Base-by-base conservation (phyloP, 2,113 vertebrate genomes). In the Monarcha castaneiventris region DNA sequence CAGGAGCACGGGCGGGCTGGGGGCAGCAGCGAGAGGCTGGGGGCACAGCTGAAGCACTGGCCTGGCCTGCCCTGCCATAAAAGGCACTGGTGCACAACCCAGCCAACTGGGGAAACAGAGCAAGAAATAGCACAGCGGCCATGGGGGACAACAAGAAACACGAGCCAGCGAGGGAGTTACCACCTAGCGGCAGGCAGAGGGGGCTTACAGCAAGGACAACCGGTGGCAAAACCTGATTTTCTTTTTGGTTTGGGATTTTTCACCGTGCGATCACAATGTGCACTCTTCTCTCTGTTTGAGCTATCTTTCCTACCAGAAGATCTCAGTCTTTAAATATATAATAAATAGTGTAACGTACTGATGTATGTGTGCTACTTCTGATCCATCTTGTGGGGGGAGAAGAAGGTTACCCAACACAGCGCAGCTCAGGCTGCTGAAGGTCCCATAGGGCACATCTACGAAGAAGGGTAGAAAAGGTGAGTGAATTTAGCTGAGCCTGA, bases 231-330 rank as follows among this genome's bases (percentile, higher is more conserved):
- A n/a, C 30, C n/a, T 10, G 33, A 12, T 21, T 48, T 55, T 44
- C 33, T 23, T 43, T 10, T 49, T 8, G 7, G 9, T 43, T 51
- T 12, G 19, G 0, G 14, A 61, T 67, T 72, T 69, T 18, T 16
- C 43, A 33, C 39, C 1, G 0, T 23, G 29, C 2, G 7, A 19
- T 46, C 16, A 12, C 0, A 0, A 26, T n/a, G 33, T 33, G 29
- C 54, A 7, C n/a, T 68, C 23, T 69, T 55, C 20, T 69, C 43
- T 71, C 49, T 77, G 11, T 46, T 78, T 55, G 51, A 84, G 22
- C 43, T 88, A 16, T 68, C n/a, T 48, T 69, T 87, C 52, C 52
- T 74, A 49, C 32, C 48, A 46, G 59, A 79, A 83, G 68, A 74
- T n/a, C 44, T 54, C 52, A 21, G 10, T 67, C 48, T 46, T 69